A percentile compares a stretch with the other conserved stretches of the same genome.
Conservation (phyloP, 2,888 invertebrate genomes). For the Cyclophora albipunctata region DNA sequence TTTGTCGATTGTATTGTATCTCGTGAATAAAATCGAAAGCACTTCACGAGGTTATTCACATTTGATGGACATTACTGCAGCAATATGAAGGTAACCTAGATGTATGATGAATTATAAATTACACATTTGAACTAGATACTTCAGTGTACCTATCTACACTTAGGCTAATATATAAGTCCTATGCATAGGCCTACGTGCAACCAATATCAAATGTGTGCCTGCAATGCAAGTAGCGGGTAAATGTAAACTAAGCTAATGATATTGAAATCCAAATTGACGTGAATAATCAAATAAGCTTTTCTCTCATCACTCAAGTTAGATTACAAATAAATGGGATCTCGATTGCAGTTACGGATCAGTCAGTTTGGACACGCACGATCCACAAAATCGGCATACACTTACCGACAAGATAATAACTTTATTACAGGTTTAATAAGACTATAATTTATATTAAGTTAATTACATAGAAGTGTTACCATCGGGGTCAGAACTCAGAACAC, state of each 20-base stretch:
- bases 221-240: too few relatives aligned
- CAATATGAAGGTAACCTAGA: too few relatives aligned
- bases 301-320: too few relatives aligned
- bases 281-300: too few relatives aligned
- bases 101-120: too few relatives aligned
- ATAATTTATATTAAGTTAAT: conserved; percentile 20
- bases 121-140: too few relatives aligned
- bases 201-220: too few relatives aligned
- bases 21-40: conserved; percentile 44
- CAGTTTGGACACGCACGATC: conserved; percentile 23
- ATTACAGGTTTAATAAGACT: conserved; percentile 16
- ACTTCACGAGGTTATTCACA: not conserved
- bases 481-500: conserved; percentile 39
- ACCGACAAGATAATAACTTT: conserved; percentile 22
- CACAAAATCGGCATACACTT: conserved; percentile 24
- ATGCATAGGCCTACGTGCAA: too few relatives aligned
- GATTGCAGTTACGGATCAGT: conserved; percentile 17
- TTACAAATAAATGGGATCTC: not conserved
- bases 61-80: not conserved
- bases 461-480: conserved; percentile 25
- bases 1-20: conserved; percentile 14
- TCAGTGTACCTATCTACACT: not conserved
- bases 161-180: not conserved
- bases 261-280: too few relatives aligned
- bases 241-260: too few relatives aligned